Evolutionary conservation across 1,140 invertebrate species (phyloP), one percentile per base, ranked within the genome.

Genomic region (Marisa cornuarietis): DNA sequence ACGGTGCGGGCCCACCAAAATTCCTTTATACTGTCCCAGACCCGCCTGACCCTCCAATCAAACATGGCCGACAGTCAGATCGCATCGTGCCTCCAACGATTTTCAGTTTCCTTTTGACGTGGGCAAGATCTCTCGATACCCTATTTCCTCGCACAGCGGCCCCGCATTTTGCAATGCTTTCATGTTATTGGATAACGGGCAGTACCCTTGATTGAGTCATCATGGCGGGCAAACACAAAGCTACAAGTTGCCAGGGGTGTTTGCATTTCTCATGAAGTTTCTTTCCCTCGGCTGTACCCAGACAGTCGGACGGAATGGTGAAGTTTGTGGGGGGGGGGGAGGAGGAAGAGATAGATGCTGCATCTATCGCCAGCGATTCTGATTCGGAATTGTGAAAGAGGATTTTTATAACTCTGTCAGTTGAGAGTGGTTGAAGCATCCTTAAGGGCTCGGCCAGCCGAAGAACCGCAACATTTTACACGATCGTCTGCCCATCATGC

Each of bases 1-100:
- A 73, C 71, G 69, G 74, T 76, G 58, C 78, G 62, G 76, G 77
- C 68, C 69, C 52, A 31, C 61, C 42, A 65, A 78, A 69, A 52
- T 65, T 51, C 69, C 66, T 72, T 66, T 63, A 42, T 66, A 62
- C 71, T 65, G 24, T 42, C 51, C 68, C 42, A 20, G 80, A 78
- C 76, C 71, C 58, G 49, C 54, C 42, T 75, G 71, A 81, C 80
- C 80, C 63, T 58, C 63, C 58, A 76, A 76, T 78, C 66, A 69
- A 76, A 77, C 68, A 76, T 71, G 66, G 66, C 68, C 52, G 76
- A 26, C 76, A 51, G 61, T 72, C 62, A 71, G 71, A 42, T 78
- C 76, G 31, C 62, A 51, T 54, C 49, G 16, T 74, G 71, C 61
- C 62, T 72, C 61, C 6, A 22, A 58, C 24, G 11, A 26, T 63